Percentiles rank a stretch among this genome's conserved stretches.
Evolutionary conservation across 1,140 invertebrate species (phyloP).

Genomic region (Laupala kohalensis): DNA sequence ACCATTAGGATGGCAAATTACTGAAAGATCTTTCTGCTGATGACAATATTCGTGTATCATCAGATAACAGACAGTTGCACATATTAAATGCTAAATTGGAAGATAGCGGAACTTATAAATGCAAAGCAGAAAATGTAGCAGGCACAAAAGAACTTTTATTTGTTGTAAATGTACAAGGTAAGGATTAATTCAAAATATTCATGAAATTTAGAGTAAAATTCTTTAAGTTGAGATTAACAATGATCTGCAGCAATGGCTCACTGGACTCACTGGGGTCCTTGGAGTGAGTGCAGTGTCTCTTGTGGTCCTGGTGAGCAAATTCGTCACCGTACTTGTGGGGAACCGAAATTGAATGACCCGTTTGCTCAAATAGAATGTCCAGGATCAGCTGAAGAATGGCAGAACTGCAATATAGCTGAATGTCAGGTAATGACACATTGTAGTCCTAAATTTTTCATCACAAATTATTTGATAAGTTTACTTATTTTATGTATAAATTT

Average conservation of each 20-base stretch:
- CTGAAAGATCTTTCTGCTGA: not conserved
- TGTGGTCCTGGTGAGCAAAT: constrained; percentile 32
- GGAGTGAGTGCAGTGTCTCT: constrained; percentile 33
- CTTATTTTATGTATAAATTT: not conserved
- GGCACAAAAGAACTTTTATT: constrained; percentile 26
- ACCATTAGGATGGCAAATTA: constrained; percentile 12
- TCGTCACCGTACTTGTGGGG: constrained; percentile 27
- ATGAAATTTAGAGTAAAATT: not conserved
- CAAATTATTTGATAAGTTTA: not conserved
- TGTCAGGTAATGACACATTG: constrained; percentile 10
- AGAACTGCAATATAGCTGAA: constrained; percentile 10
- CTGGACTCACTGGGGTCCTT: constrained; percentile 37
- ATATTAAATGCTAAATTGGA: constrained; percentile 17
- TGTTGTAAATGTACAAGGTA: constrained; percentile 28
- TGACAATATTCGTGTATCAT: constrained; percentile 16
- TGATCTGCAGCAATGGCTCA: constrained; percentile 28
- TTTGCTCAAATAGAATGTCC: constrained; percentile 11
- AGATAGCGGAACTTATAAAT: constrained; percentile 31
- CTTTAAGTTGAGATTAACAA: not conserved
- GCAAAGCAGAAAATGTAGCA: constrained; percentile 28
- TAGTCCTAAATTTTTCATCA: not conserved
- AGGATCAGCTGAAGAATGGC: constrained; percentile 9
- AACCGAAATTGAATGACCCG: constrained; percentile 8
- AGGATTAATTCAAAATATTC: not conserved
- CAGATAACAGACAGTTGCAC: constrained; percentile 18